phyloP scores from a whole-genome alignment of 1,140 invertebrate species.

The Paraescarpia echinospica region DNA sequence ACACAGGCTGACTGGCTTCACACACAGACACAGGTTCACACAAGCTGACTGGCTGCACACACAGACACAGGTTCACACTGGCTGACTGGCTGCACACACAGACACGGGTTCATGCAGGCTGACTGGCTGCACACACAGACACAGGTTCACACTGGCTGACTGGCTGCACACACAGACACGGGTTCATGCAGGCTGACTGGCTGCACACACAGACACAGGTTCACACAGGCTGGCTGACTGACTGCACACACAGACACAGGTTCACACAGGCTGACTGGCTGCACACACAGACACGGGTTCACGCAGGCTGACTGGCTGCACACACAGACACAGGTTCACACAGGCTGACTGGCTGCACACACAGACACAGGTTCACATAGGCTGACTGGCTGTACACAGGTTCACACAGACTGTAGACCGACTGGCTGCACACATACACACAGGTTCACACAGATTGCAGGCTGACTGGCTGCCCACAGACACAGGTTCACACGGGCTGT shows the following conservation, averaged over 20 bases:
- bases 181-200: slow-evolving; percentile 53
- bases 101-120: slow-evolving; percentile 43
- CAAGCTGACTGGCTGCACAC: slow-evolving; percentile 59
- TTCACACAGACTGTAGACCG: neutral
- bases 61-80: slow-evolving; percentile 6
- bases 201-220: slow-evolving; percentile 42
- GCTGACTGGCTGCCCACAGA: slow-evolving; percentile 25
- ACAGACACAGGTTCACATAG: neutral
- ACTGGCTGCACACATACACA: slow-evolving; percentile 48
- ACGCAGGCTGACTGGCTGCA: slow-evolving; percentile 52
- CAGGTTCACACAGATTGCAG: neutral
- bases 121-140: slow-evolving; percentile 53
- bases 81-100: slow-evolving; percentile 50
- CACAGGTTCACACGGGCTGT: no score
- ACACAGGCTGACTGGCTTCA: slow-evolving; percentile 52
- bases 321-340: slow-evolving; percentile 10
- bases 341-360: slow-evolving; percentile 51
- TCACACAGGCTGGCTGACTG: slow-evolving; percentile 51
- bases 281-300: slow-evolving; percentile 24
- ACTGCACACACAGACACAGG: slow-evolving; percentile 14
- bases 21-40: slow-evolving; percentile 12
- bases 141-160: neutral
- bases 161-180: slow-evolving; percentile 49
- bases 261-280: slow-evolving; percentile 51
- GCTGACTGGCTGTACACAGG: slow-evolving; percentile 51